A percentile compares a stretch with the other conserved stretches of the same genome.
phyloP scores from a whole-genome alignment of 1,140 invertebrate genomes.

The Prorops nasuta region DNA sequence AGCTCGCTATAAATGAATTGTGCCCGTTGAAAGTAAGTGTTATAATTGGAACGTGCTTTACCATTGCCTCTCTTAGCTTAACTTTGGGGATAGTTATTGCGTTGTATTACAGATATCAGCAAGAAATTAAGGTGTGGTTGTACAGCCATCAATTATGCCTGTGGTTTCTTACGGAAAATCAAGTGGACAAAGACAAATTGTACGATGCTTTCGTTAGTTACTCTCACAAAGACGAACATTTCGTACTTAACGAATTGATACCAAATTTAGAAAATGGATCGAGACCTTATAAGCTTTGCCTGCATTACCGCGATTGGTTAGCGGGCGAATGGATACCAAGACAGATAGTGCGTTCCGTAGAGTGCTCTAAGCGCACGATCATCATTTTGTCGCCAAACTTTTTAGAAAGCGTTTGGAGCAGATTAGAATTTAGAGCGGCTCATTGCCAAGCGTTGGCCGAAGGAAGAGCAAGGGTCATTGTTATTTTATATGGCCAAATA shows the following conservation, averaged over 20 bases:
- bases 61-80: slow-evolving; percentile 54
- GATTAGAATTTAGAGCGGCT: slow-evolving; percentile 80
- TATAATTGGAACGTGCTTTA: slow-evolving; percentile 50
- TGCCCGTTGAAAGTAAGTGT: slow-evolving; percentile 49
- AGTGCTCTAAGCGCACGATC: slow-evolving; percentile 76
- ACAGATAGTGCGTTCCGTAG: slow-evolving; percentile 78
- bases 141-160: slow-evolving; percentile 65
- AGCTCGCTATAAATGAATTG: slow-evolving; percentile 56
- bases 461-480: slow-evolving; percentile 69
- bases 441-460: slow-evolving; percentile 76
- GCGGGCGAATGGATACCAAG: slow-evolving; percentile 74
- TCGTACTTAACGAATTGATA: slow-evolving; percentile 68
- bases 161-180: slow-evolving; percentile 68
- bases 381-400: slow-evolving; percentile 81
- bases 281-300: slow-evolving; percentile 66
- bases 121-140: slow-evolving; percentile 70
- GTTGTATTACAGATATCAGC: slow-evolving; percentile 65
- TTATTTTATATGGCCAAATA: slow-evolving; percentile 77
- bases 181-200: slow-evolving; percentile 73
- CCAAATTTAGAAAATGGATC: slow-evolving; percentile 65
- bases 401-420: slow-evolving; percentile 80
- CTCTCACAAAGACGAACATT: slow-evolving; percentile 77
- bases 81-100: slow-evolving; percentile 55
- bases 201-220: slow-evolving; percentile 89
- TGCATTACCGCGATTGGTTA: slow-evolving; percentile 81